A percentile compares a stretch with the other conserved stretches of the same genome.
These are phyloP conservation scores for Araneus ventricosus DNA, from an alignment of 1,140 invertebrate genomes.

Conservation along the genomic window DNA sequence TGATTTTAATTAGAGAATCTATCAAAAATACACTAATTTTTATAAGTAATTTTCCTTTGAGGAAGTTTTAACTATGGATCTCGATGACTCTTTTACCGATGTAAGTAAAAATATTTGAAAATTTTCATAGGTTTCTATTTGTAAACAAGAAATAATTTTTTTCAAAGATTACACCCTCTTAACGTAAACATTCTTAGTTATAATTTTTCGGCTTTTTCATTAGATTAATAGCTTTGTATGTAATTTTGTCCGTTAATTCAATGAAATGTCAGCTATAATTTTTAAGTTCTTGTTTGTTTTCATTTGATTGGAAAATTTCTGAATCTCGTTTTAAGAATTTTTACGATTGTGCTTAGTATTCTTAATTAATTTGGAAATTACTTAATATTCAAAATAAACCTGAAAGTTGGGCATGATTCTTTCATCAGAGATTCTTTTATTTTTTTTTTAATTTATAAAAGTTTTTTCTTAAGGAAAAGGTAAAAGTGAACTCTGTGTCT, in stretches of 20 bases:
- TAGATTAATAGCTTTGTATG: not conserved
- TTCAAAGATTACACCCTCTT: not conserved
- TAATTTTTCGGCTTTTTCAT: not conserved
- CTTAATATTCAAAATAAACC: no score
- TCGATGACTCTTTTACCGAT: constrained; percentile 60
- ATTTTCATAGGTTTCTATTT: not conserved
- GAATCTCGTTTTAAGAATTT: no score
- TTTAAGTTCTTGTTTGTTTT: not conserved
- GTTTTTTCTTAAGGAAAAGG: no score
- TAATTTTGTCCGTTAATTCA: no score
- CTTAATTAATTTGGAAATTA: no score
- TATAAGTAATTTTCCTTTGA: not conserved
- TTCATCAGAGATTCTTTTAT: no score
- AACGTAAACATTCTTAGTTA: not conserved
- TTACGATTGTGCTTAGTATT: no score
- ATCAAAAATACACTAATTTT: not conserved
- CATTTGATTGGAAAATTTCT: not conserved
- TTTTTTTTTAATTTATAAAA: no score
- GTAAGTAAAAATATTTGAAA: not conserved
- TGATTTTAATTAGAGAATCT: not conserved
- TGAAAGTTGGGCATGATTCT: no score
- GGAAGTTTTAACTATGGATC: not conserved
- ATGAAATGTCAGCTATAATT: not conserved
- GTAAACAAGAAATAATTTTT: not conserved
- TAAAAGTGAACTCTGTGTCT: no score